Evolutionary conservation across 92 coral and sea anemone genomes (phyloP).

Genomic region (Palythoa grandis): DNA sequence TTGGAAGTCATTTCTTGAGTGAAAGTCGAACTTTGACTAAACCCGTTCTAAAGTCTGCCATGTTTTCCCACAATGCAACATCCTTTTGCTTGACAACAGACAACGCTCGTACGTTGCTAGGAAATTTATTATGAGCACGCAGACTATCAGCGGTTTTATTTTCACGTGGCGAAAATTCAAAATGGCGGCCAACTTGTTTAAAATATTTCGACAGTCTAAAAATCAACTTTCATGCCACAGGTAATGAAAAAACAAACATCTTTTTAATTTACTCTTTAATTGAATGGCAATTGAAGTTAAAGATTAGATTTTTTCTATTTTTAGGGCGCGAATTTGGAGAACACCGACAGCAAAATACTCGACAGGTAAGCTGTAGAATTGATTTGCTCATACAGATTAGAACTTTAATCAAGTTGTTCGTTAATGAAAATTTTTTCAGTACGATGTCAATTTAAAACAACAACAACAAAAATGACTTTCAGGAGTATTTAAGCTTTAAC

Average conservation of each 20-base stretch:
- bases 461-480: no score
- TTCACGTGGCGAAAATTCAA: constrained; percentile 48
- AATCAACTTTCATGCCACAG: constrained; percentile 1
- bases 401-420: no score
- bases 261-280: background rate
- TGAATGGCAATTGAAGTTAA: background rate
- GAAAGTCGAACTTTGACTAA: background rate
- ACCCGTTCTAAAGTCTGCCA: background rate
- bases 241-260: constrained; percentile 38
- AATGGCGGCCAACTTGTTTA: constrained; percentile 81
- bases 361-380: constrained; percentile 34
- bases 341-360: constrained; percentile 45
- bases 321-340: constrained; percentile 46
- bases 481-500: no score
- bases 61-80: constrained; percentile 42
- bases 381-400: no score
- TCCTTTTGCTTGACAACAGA: constrained; percentile 22
- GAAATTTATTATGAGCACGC: constrained; percentile 36
- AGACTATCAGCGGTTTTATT: constrained; percentile 55
- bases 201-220: constrained; percentile 15
- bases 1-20: background rate
- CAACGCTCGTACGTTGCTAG: constrained; percentile 28
- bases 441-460: no score
- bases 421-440: no score
- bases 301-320: background rate